Evolutionary conservation across 2,888 invertebrate genomes (phyloP).

Genomic region (Apeira syringaria): DNA sequence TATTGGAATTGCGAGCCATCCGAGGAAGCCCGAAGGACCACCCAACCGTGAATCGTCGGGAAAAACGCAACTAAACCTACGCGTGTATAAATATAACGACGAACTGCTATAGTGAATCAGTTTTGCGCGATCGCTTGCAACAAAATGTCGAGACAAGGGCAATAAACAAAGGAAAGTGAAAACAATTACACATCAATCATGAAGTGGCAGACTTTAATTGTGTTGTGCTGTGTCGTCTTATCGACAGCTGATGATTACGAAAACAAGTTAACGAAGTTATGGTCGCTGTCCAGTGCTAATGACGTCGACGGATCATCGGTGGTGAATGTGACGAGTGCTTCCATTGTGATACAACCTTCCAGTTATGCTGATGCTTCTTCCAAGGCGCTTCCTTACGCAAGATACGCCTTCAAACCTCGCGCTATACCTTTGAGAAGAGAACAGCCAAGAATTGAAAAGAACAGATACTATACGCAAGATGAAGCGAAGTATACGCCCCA

Average conservation of each 20-base stretch:
- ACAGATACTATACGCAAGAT: slow-evolving; percentile 56
- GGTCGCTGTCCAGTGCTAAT: slow-evolving; percentile 56
- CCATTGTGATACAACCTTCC: slow-evolving; percentile 61
- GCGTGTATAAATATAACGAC: slow-evolving; percentile 80
- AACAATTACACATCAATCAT: slow-evolving; percentile 40
- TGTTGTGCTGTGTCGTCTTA: slow-evolving; percentile 54
- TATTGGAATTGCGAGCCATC: slow-evolving; percentile 60
- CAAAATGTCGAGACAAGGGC: slow-evolving; percentile 66
- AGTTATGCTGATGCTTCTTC: slow-evolving; percentile 42
- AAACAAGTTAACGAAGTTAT: slow-evolving; percentile 62
- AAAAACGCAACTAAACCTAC: slow-evolving; percentile 75
- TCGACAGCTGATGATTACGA: slow-evolving; percentile 54
- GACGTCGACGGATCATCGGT: slow-evolving; percentile 58
- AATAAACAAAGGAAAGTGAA: slow-evolving; percentile 60
- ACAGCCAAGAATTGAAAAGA: slow-evolving; percentile 49
- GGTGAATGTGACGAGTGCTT: slow-evolving; percentile 66
- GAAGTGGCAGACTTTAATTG: slow-evolving; percentile 55
- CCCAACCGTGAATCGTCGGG: slow-evolving; percentile 71
- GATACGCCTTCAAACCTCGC: slow-evolving; percentile 66
- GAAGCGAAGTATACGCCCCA: slow-evolving; percentile 57
- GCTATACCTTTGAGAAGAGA: slow-evolving; percentile 56
- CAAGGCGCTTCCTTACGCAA: slow-evolving; percentile 39
- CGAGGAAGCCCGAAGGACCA: slow-evolving; percentile 59
- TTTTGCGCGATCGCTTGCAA: slow-evolving; percentile 77
- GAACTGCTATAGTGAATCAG: slow-evolving; percentile 71